phyloP scores from a whole-genome alignment of 2,888 invertebrate species.

The Lycocerus yunnanus region DNA sequence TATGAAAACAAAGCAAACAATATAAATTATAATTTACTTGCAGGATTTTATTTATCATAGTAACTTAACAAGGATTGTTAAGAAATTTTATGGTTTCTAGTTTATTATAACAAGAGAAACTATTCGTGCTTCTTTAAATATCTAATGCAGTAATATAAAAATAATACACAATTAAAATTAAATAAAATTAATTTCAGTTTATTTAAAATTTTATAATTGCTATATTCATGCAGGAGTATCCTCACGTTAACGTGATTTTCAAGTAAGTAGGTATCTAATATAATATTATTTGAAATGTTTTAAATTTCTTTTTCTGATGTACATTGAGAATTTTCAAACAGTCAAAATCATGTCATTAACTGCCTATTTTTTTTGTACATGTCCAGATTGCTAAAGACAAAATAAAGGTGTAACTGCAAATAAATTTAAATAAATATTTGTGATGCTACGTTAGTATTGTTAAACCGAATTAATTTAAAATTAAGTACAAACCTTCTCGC shows the following conservation, averaged over 20 bases:
- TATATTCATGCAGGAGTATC: neutral
- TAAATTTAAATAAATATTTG: neutral
- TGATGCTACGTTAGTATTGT: neutral
- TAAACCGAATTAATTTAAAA: neutral
- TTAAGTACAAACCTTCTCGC: no score
- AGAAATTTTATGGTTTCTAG: conserved; percentile 20
- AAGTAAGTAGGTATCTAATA: neutral
- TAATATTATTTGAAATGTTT: neutral
- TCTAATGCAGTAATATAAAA: neutral
- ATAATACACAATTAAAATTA: neutral
- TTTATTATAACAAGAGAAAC: conserved; percentile 21
- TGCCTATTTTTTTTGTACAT: neutral
- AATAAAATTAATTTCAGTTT: neutral
- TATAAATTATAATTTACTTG: neutral
- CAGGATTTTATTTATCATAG: neutral
- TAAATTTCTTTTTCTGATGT: neutral
- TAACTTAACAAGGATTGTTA: conserved; percentile 13
- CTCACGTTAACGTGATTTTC: neutral
- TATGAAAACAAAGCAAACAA: neutral
- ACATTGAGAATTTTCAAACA: neutral
- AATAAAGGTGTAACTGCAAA: neutral
- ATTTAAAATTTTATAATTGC: neutral
- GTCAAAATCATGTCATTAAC: neutral
- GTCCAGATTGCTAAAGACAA: neutral
- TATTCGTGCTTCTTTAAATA: conserved; percentile 7